Conservation (phyloP, 2,797 vertebrate genomes). For the Alfaro cultratus region DNA sequence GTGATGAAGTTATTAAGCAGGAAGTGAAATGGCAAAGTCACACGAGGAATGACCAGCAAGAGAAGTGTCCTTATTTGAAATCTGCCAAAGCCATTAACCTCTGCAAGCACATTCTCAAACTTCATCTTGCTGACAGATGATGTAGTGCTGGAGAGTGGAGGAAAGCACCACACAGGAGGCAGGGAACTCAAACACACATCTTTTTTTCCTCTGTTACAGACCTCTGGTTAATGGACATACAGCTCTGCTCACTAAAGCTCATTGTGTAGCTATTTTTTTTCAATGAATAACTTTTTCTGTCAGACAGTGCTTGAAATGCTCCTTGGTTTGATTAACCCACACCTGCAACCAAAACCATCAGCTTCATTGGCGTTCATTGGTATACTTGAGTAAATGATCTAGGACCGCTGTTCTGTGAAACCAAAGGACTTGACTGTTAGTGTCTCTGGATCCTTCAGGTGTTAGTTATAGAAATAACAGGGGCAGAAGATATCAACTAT, state of each 20-base stretch:
- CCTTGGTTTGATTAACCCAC: not conserved
- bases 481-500: not conserved
- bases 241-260: not conserved
- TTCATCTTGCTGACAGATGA: conserved; percentile 72
- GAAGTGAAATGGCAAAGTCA: conserved; percentile 86
- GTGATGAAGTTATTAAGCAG: conserved; percentile 86
- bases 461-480: not conserved
- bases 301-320: too few species aligned
- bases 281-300: conserved; percentile 24
- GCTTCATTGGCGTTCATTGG: not conserved
- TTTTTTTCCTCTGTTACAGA: not conserved
- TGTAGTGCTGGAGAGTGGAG: not conserved
- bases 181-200: not conserved
- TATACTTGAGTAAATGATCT: not conserved
- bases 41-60: conserved; percentile 76
- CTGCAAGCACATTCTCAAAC: conserved; percentile 86
- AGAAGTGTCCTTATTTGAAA: conserved; percentile 81
- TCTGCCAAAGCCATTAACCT: conserved; percentile 82
- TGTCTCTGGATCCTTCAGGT: not conserved
- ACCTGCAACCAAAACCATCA: not conserved
- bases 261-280: not conserved
- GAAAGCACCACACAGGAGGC: not conserved
- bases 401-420: not conserved
- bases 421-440: not conserved
- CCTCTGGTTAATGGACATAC: conserved; percentile 22